Evolutionary conservation across 2,888 invertebrate genomes (phyloP), one percentile per base, ranked within the genome.

Genomic region (Tromatobia lineatoria): DNA sequence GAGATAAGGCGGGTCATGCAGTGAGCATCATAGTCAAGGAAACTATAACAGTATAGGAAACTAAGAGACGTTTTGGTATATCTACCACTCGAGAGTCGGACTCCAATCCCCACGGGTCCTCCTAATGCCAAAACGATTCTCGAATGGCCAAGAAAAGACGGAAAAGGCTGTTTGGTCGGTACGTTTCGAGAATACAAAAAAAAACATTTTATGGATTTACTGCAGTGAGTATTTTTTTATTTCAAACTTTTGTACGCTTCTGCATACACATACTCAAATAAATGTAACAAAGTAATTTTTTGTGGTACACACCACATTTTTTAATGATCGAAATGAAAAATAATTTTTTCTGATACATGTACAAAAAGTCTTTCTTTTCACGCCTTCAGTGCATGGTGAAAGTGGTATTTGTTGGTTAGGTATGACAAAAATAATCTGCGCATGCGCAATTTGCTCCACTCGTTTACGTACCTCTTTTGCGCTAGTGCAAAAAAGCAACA

Each of bases 51-150:
- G n/a, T 59, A 71, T 47, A 50, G 64, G 15, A 20, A 47, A 70
- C 54, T 10, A 0, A 29, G 57, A 29, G 15, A 54, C 25, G 47
- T 52, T 69, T 50, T 34, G 13, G 74, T 75, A 66, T 29, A 70
- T 29, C 64, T 29, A 70, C 42, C 64, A 64, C 47, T 47, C 64
- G 64, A 38, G 15, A 64, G 18, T 61, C 18, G 42, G 25, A 67
- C 54, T 50, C 47, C 50, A 79, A 64, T 59, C 59, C 67, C 80
- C 75, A 57, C 71, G 83, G 76, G 80, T 66, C 52, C 38, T 66
- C 42, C 34, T 76, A 75, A 76, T 80, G 76, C 76, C 67, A 50
- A 80, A 80, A 71, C 66, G 80, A 80, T 71, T 76, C 50, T 57
- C 20, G 66, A 76, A 64, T 71, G 59, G 47, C 80, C 67, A 42